phyloP scores from a whole-genome alignment of 1,140 invertebrate genomes.

The Euschistus heros region DNA sequence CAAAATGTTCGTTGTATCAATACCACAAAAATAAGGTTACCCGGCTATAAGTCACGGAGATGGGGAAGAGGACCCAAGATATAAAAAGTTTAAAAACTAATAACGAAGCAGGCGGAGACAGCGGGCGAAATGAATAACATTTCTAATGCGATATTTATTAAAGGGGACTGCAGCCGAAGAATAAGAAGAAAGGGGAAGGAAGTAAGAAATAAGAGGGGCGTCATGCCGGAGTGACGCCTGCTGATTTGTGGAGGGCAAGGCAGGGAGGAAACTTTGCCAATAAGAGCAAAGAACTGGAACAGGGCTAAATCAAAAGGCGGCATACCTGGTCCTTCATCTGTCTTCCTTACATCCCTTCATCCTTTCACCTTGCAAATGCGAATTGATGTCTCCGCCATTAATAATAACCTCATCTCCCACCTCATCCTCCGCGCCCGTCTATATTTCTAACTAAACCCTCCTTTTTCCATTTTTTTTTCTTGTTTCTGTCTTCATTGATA shows the following conservation, averaged over 20 bases:
- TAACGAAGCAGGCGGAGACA: conserved; percentile 13
- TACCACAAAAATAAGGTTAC: too few species aligned
- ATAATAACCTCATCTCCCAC: neutral
- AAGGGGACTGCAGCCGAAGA: conserved; percentile 6
- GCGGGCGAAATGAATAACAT: too few species aligned
- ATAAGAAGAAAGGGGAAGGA: neutral
- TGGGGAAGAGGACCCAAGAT: too few species aligned
- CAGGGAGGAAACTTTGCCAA: neutral
- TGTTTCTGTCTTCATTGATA: too few species aligned
- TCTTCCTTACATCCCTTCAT: conserved; percentile 2
- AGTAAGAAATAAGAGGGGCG: neutral
- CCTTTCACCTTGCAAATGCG: neutral
- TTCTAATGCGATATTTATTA: too few species aligned
- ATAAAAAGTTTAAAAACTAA: neutral
- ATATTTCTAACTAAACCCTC: too few species aligned
- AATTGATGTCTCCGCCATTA: conserved; percentile 6
- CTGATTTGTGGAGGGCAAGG: neutral
- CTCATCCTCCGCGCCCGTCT: neutral
- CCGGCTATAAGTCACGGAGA: too few species aligned
- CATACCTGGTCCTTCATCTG: conserved; percentile 9
- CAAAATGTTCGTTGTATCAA: too few species aligned
- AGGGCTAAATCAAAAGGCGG: neutral
- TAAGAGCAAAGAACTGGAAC: too few species aligned
- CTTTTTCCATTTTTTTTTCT: too few species aligned
- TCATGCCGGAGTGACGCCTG: neutral